Evolutionary conservation across 2,888 invertebrate genomes (phyloP).

Genomic region (Adelognathus sp.): DNA sequence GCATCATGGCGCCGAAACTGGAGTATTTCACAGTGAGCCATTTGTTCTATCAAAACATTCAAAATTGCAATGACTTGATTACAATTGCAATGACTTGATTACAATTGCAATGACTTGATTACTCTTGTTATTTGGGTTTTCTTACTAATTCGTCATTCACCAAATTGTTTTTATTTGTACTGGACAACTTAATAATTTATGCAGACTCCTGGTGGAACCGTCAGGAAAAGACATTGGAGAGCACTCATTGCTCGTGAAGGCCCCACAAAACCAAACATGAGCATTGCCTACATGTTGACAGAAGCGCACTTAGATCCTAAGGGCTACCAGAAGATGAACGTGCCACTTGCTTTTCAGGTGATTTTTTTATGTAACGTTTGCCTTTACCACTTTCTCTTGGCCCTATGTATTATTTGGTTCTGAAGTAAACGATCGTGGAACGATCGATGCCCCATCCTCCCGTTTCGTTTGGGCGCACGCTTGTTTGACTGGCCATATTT

Average conservation of each 20-base stretch:
- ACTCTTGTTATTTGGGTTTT: no score
- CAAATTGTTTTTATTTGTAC: no score
- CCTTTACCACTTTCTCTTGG: no score
- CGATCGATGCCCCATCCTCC: not conserved
- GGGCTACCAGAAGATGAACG: conserved; percentile 50
- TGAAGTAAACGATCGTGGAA: not conserved
- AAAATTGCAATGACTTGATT: not conserved
- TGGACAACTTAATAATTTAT: no score
- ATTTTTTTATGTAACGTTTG: no score
- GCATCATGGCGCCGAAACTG: conserved; percentile 3
- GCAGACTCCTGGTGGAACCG: conserved; percentile 58
- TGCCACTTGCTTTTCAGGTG: conserved; percentile 52
- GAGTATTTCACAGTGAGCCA: not conserved
- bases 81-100: not conserved
- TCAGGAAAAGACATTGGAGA: conserved; percentile 56
- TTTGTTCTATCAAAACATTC: not conserved
- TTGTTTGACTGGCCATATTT: no score
- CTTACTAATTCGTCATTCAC: no score
- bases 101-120: not conserved
- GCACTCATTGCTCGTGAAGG: conserved; percentile 41
- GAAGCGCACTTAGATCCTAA: conserved; percentile 44
- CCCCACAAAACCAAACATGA: conserved; percentile 30
- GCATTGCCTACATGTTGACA: conserved; percentile 51
- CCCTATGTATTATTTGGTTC: no score
- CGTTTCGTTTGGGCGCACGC: no score